phyloP scores from a whole-genome alignment of 2,797 vertebrate species.

The Sylvia borin region DNA sequence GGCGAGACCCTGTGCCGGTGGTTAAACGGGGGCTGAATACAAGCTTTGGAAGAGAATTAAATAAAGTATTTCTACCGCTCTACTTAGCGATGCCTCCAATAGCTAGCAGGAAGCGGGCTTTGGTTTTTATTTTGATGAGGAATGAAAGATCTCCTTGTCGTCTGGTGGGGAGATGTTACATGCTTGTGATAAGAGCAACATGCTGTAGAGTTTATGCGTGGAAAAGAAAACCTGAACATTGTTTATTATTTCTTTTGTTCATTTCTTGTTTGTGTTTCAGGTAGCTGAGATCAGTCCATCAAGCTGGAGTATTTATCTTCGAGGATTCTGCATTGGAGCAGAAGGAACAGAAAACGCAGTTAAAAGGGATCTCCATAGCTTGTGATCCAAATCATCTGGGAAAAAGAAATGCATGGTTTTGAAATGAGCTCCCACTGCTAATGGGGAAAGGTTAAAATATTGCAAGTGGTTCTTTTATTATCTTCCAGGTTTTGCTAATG shows the following conservation, averaged over 20 bases:
- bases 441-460: background rate
- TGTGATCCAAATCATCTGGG: background rate
- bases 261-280: background rate
- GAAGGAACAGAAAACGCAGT: background rate
- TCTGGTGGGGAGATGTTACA: background rate
- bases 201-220: background rate
- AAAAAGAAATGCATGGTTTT: background rate
- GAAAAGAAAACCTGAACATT: background rate
- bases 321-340: background rate
- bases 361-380: background rate
- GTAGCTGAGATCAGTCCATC: background rate
- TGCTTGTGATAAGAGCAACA: background rate
- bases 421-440: background rate
- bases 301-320: background rate
- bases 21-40: rapidly evolving
- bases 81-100: rapidly evolving
- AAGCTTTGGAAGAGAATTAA: background rate
- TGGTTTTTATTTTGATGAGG: background rate
- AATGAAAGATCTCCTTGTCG: background rate
- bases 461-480: background rate
- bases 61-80: rapidly evolving
- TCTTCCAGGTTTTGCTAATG: background rate
- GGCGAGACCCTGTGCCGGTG: rapidly evolving
- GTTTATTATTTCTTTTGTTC: background rate
- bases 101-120: rapidly evolving